These are phyloP conservation scores for Cyclophora punctaria DNA, from an alignment of 2,888 invertebrate genomes.

Conservation along the genomic window DNA sequence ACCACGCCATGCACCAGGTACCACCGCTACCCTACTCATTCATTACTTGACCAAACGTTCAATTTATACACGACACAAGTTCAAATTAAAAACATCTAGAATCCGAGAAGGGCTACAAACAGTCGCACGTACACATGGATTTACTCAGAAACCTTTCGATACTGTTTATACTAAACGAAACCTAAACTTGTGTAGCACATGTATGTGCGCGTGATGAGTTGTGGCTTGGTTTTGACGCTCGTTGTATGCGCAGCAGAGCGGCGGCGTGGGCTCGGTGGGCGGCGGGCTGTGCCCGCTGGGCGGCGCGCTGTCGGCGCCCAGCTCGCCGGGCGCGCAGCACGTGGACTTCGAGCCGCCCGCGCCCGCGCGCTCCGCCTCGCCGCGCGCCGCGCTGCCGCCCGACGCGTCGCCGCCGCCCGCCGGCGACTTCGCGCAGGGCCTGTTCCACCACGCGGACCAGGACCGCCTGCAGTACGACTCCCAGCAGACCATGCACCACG, in stretches of 20 bases:
- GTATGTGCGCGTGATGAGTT: too few species aligned
- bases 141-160: too few species aligned
- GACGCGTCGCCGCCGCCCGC: conserved; percentile 38
- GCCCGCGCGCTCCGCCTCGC: conserved; percentile 31
- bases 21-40: conserved; percentile 16
- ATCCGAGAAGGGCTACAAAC: too few species aligned
- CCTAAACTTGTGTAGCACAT: too few species aligned
- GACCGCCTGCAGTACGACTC: conserved; percentile 28
- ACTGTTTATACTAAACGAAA: too few species aligned
- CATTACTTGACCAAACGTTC: too few species aligned
- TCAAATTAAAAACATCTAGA: too few species aligned
- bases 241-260: conserved; percentile 10
- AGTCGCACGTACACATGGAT: too few species aligned
- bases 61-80: too few species aligned
- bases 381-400: conserved; percentile 24
- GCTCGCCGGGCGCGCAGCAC: conserved; percentile 79
- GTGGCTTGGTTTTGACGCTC: too few species aligned
- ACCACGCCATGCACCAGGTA: conserved; percentile 40
- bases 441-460: conserved; percentile 32
- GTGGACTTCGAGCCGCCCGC: conserved; percentile 82
- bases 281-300: conserved; percentile 86
- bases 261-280: conserved; percentile 56
- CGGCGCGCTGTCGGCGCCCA: conserved; percentile 82
- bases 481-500: conserved; percentile 28
- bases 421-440: conserved; percentile 36